Conservation (phyloP, 92 coral and sea anemone genomes). For the Porites cylindrica region DNA sequence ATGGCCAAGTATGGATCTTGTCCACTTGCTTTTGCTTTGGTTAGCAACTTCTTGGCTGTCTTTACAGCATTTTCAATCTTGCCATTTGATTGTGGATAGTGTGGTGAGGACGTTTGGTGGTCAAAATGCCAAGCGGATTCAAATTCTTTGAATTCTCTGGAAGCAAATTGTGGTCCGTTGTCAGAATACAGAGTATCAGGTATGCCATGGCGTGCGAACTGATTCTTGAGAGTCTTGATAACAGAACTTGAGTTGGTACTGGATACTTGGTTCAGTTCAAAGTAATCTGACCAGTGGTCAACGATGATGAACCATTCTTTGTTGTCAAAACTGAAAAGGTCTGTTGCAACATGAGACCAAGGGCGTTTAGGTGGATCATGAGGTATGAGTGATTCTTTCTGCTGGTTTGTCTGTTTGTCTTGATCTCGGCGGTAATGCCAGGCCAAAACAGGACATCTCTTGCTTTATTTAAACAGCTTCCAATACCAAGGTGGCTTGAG, state of each 20-base stretch:
- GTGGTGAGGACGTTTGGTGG: too few species aligned
- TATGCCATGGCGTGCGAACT: slow-evolving; percentile 8
- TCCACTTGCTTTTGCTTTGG: too few species aligned
- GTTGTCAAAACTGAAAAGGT: slow-evolving; percentile 15
- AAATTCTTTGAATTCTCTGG: too few species aligned
- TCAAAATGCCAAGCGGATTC: too few species aligned
- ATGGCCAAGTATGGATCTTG: too few species aligned
- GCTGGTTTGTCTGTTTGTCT: neutral
- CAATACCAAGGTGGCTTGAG: slow-evolving; percentile 39
- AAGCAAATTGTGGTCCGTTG: too few species aligned
- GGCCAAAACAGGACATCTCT: slow-evolving; percentile 36
- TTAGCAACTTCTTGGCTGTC: neutral
- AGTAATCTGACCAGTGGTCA: slow-evolving; percentile 30
- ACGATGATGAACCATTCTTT: slow-evolving; percentile 31
- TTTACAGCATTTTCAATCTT: too few species aligned
- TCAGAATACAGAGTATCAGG: too few species aligned
- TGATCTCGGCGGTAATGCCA: slow-evolving; percentile 10
- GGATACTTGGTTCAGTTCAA: slow-evolving; percentile 24
- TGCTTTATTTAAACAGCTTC: slow-evolving; percentile 13
- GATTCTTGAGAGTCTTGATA: slow-evolving; percentile 25
- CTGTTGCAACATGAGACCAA: slow-evolving; percentile 13
- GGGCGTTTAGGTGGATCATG: slow-evolving; percentile 26
- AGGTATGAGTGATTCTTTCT: slow-evolving; percentile 2
- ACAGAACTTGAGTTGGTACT: slow-evolving; percentile 1
- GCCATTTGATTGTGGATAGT: too few species aligned